Conservation (phyloP, 2,888 invertebrate genomes). For the Troides oblongomaculatus region DNA sequence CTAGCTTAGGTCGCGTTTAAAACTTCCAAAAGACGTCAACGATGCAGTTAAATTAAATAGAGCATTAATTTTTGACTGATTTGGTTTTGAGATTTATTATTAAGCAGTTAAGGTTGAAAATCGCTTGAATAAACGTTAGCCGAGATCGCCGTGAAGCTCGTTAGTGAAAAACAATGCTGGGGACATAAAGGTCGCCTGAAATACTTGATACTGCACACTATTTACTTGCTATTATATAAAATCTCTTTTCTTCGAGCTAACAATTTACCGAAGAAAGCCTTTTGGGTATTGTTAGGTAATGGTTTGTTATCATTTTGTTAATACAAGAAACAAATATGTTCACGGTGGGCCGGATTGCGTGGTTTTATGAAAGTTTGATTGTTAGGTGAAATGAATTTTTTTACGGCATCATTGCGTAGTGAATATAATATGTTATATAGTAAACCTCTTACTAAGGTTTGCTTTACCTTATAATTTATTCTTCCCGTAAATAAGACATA, state of each 20-base stretch:
- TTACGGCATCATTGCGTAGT: no score
- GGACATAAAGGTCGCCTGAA: conserved; percentile 13
- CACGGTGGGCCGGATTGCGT: neutral
- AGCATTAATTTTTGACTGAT: conserved; percentile 1
- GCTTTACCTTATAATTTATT: no score
- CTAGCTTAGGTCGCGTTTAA: conserved; percentile 17
- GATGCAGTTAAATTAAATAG: conserved; percentile 24
- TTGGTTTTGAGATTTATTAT: conserved; percentile 7
- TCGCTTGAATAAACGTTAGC: neutral
- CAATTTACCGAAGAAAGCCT: conserved; percentile 1
- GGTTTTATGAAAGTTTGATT: neutral
- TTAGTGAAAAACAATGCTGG: conserved; percentile 26
- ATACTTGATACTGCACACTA: conserved; percentile 21
- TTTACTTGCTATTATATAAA: conserved; percentile 18
- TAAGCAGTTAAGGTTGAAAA: conserved; percentile 5
- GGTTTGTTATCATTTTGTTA: neutral
- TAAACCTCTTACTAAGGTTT: no score
- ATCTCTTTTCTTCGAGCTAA: neutral
- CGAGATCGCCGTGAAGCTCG: conserved; percentile 14
- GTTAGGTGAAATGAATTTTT: neutral
- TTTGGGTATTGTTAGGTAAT: neutral
- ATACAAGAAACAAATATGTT: neutral
- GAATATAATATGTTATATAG: no score
- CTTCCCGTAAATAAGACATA: no score
- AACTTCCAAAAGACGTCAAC: conserved; percentile 26